Percentiles rank a stretch among this genome's conserved stretches.
Conservation (phyloP, 2,888 invertebrate species). For the Euproctis similis region DNA sequence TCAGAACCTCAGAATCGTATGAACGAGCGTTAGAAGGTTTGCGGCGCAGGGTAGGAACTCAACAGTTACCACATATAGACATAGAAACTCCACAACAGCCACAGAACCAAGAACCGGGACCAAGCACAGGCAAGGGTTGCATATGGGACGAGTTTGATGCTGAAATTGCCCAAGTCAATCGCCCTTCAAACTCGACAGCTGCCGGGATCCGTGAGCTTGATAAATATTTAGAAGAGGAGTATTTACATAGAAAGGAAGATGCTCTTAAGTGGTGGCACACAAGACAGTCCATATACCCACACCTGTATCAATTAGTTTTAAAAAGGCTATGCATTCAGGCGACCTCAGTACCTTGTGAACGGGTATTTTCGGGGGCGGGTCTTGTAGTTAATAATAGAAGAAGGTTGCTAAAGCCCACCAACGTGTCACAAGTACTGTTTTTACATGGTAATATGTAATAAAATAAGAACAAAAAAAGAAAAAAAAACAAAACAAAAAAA, state of each 20-base stretch:
- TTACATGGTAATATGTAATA: too few species aligned
- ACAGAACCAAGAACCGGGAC: conserved; percentile 5
- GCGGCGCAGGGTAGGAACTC: too few species aligned
- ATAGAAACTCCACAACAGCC: not conserved
- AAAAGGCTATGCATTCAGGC: conserved; percentile 13
- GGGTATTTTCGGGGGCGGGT: conserved; percentile 16
- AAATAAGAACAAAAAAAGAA: too few species aligned
- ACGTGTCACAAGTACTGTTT: conserved; percentile 7
- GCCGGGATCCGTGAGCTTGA: conserved; percentile 16
- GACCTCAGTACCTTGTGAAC: conserved; percentile 19
- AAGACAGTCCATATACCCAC: conserved; percentile 9
- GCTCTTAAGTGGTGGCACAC: conserved; percentile 18
- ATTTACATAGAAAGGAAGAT: conserved; percentile 6
- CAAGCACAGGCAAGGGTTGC: conserved; percentile 9
- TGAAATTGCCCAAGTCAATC: conserved; percentile 1
- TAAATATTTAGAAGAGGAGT: conserved; percentile 14
- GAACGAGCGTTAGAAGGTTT: too few species aligned
- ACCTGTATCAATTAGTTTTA: conserved; percentile 6
- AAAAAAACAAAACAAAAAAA: too few species aligned
- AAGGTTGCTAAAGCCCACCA: conserved; percentile 6
- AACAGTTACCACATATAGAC: too few species aligned
- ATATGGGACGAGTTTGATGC: conserved; percentile 12
- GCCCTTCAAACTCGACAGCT: conserved; percentile 12
- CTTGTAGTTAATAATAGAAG: conserved; percentile 10
- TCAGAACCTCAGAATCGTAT: too few species aligned